Percentiles rank a stretch among this genome's conserved stretches.
phyloP scores from a whole-genome alignment of 1,140 invertebrate species.

The Drosophila tropicalis region DNA sequence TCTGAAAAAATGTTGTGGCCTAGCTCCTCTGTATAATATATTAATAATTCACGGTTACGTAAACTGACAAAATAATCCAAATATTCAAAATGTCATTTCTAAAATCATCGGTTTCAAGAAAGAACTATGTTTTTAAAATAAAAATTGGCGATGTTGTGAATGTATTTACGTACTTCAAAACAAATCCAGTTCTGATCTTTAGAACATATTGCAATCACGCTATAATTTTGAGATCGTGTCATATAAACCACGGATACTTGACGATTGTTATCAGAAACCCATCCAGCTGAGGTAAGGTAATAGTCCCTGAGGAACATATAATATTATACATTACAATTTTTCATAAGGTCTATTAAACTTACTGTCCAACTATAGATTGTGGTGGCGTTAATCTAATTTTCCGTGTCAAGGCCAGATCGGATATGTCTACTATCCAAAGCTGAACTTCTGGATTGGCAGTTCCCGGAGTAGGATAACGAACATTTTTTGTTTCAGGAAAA shows the following conservation, averaged over 20 bases:
- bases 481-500: conserved; percentile 90
- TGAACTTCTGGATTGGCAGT: conserved; percentile 91
- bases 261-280: conserved; percentile 88
- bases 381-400: conserved; percentile 88
- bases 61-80: no score
- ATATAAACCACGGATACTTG: conserved; percentile 94
- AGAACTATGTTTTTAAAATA: no score
- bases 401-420: conserved; percentile 86
- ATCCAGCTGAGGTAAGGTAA: conserved; percentile 95
- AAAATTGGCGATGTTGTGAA: no score
- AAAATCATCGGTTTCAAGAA: no score
- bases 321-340: not conserved
- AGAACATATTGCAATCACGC: conserved; percentile 91
- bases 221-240: conserved; percentile 94
- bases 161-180: conserved; percentile 86
- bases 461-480: conserved; percentile 93
- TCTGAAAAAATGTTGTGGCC: no score
- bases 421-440: conserved; percentile 91
- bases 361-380: conserved; percentile 88
- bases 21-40: no score
- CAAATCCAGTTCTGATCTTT: conserved; percentile 91
- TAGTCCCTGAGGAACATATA: conserved; percentile 88
- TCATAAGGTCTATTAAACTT: conserved; percentile 76
- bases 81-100: no score
- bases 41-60: no score